phyloP scores from a whole-genome alignment of 37 sponge, comb jelly and placozoan species.

The Spongilla lacustris region DNA sequence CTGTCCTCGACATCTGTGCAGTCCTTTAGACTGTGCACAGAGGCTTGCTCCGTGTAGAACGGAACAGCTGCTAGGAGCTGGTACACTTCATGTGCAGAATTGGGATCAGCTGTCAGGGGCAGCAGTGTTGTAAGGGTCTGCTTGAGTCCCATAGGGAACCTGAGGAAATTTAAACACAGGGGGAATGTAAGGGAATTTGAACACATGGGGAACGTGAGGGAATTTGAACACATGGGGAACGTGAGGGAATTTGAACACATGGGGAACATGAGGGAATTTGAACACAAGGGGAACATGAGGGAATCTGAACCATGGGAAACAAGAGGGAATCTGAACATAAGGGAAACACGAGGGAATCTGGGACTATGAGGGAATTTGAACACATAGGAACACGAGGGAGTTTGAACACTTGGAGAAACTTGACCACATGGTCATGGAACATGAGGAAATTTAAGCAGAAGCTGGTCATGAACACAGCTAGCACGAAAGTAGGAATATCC shows the following conservation, averaged over 20 bases:
- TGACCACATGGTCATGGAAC: too few relatives aligned
- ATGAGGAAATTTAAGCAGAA: too few relatives aligned
- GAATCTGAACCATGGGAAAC: neutral
- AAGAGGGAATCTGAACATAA: neutral
- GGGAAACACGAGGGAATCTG: too few relatives aligned
- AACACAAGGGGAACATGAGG: neutral
- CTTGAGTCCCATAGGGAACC: slow-evolving; percentile 48
- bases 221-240: neutral
- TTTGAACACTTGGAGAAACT: too few relatives aligned
- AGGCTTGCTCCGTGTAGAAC: slow-evolving; percentile 27
- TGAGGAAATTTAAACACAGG: neutral
- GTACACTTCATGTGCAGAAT: slow-evolving; percentile 29
- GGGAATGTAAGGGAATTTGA: neutral
- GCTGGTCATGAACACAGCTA: too few relatives aligned
- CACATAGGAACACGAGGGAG: too few relatives aligned
- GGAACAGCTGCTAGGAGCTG: slow-evolving; percentile 18
- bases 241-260: neutral
- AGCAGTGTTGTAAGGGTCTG: slow-evolving; percentile 24
- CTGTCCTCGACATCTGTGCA: slow-evolving; percentile 2
- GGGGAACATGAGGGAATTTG: neutral
- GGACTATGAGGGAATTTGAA: too few relatives aligned
- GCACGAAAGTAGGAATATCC: too few relatives aligned
- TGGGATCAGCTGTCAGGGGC: slow-evolving; percentile 37
- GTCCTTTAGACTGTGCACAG: neutral
- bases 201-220: neutral